Base-by-base conservation (phyloP, 2,113 vertebrate genomes). In the Mus spicilegus region DNA sequence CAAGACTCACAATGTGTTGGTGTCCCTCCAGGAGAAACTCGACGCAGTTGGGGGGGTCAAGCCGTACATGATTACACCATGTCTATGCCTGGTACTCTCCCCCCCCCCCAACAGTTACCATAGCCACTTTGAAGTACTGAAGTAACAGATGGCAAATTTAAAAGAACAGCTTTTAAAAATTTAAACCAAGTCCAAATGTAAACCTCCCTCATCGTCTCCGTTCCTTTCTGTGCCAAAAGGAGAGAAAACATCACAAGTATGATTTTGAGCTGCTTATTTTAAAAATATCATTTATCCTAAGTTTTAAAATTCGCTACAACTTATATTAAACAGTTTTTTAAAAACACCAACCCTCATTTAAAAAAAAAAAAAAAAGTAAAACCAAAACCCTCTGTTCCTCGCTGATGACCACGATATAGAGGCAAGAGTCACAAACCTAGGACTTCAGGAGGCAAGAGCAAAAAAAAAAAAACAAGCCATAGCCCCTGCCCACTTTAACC, bases 181-280 rank as follows among this genome's bases (percentile, higher is more conserved):
- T 97, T 98, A 92, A 98, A 96, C 96, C 86, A 95, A 91, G 93
- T 95, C 86, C 95, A 97, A 97, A 97, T 96, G 97, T 97, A 97
- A 97, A 96, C 87, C 87, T 96, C 94, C 58, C 82, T 97, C 78
- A 46, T 94, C 93, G 58, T 96, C 84, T 91, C 90, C 63, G 86
- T 95, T 93, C 33, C 81, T 96, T 28, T 95, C 89, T 69, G 84
- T 97, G 36, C 70, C 93, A 92, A 20, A 69, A 70, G 46, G 42
- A 49, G 84, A 39, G n/a, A n/a, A 93, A 96, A 54, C 19, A 87
- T 88, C 58, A 69, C 88, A 92, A 90, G 75, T 77, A 77, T 46
- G 77, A 94, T 88, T 93, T 72, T n/a, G 88, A 95, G 93, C 76
- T 6, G 69, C 91, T 98, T 97, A 89, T 97, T 93, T 92, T 88